These are phyloP conservation scores for Xiphophorus couchianus DNA, from an alignment of 2,113 vertebrate genomes.

Conservation along the genomic window DNA sequence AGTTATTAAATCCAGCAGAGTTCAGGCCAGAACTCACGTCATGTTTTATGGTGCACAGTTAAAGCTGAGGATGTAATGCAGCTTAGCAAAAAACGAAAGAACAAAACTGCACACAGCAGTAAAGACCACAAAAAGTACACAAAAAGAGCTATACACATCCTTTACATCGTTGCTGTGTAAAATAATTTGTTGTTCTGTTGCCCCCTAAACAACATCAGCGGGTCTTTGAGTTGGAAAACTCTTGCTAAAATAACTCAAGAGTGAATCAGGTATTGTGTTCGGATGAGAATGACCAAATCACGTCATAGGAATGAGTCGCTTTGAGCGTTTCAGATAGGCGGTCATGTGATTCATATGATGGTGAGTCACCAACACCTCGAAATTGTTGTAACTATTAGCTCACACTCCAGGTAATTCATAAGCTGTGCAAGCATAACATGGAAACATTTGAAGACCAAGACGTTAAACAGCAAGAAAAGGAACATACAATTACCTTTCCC, in stretches of 20 bases:
- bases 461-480: slow-evolving; percentile 2
- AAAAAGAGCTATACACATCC: slow-evolving; percentile 9
- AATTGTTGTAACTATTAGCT: slow-evolving; percentile 48
- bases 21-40: background rate
- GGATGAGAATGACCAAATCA: slow-evolving; percentile 65
- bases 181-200: slow-evolving; percentile 55
- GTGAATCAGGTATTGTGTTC: slow-evolving; percentile 72
- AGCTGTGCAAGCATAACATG: slow-evolving; percentile 26
- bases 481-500: slow-evolving; percentile 7
- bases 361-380: slow-evolving; percentile 69
- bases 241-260: slow-evolving; percentile 34
- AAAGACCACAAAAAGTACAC: background rate
- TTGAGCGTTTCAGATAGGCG: slow-evolving; percentile 69
- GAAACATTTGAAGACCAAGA: slow-evolving; percentile 39
- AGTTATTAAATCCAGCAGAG: background rate
- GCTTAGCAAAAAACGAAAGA: background rate
- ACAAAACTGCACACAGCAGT: background rate
- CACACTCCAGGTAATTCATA: slow-evolving; percentile 46
- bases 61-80: background rate
- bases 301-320: slow-evolving; percentile 74
- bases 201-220: slow-evolving; percentile 53
- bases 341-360: slow-evolving; percentile 61
- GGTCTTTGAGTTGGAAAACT: slow-evolving; percentile 39
- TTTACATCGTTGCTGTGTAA: slow-evolving; percentile 56
- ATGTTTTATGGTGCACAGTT: background rate